Conservation (phyloP, 2,797 vertebrate species). For the Spinus pinus region DNA sequence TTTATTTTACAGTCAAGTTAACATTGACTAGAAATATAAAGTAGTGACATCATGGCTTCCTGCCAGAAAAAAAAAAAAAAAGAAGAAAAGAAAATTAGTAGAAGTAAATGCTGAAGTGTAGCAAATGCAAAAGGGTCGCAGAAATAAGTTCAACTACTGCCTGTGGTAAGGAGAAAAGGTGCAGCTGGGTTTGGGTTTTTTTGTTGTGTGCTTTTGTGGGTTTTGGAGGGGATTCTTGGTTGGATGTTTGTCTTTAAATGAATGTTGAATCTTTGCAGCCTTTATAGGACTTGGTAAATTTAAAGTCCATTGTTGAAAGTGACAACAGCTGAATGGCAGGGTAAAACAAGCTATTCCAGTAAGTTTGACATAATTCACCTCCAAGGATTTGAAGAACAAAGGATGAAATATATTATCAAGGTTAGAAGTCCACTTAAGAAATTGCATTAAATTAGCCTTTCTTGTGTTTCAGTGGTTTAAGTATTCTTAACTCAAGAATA, state of each 20-base stretch:
- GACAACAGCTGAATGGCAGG: neutral
- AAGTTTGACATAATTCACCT: neutral
- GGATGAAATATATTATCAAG: neutral
- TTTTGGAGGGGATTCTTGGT: neutral
- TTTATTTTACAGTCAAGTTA: conserved; percentile 48
- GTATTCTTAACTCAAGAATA: neutral
- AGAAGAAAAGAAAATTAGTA: neutral
- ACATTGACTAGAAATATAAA: conserved; percentile 33
- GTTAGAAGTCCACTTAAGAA: neutral
- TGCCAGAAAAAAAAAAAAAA: neutral
- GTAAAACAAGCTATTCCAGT: neutral
- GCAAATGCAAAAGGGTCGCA: neutral
- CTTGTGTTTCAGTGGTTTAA: neutral
- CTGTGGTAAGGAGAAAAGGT: neutral
- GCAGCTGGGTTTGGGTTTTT: neutral
- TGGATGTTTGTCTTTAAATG: neutral
- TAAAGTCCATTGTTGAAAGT: neutral
- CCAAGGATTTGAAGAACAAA: neutral
- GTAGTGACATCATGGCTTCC: neutral
- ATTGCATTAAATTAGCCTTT: neutral
- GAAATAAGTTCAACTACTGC: neutral
- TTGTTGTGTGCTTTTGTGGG: neutral
- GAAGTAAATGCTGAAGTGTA: neutral
- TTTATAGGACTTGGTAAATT: neutral
- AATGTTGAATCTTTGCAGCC: neutral